A percentile compares a stretch with the other conserved stretches of the same genome.
phyloP scores from a whole-genome alignment of 2,113 vertebrate genomes.

The Sitta europaea region DNA sequence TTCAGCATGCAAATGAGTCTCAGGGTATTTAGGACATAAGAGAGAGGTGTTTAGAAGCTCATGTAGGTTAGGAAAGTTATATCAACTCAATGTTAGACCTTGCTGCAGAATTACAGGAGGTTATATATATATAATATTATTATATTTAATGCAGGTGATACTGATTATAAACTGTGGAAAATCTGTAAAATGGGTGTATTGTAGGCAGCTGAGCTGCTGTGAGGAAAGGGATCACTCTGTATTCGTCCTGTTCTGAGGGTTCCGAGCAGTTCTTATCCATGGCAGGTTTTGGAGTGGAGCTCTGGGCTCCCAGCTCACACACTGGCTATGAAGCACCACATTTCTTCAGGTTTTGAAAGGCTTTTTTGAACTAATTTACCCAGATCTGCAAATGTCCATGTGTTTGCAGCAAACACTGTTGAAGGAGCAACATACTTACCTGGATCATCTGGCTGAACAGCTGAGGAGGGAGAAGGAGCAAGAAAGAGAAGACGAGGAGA shows the following conservation, averaged over 20 bases:
- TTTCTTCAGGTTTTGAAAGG: not conserved
- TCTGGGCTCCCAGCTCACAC: not conserved
- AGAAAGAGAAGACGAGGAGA: constrained; percentile 72
- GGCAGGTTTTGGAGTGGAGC: not conserved
- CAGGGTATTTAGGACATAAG: not conserved
- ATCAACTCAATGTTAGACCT: not conserved
- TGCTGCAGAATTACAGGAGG: not conserved
- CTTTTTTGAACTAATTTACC: not conserved
- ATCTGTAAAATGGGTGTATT: not conserved
- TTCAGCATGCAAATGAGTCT: not conserved
- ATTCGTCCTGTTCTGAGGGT: not conserved
- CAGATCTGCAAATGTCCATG: not conserved
- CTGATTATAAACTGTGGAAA: not conserved
- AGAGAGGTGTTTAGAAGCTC: not conserved
- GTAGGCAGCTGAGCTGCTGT: not conserved
- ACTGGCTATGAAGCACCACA: rapidly evolving
- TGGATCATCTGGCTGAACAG: constrained; percentile 73
- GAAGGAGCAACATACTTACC: constrained; percentile 79
- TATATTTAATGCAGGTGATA: not conserved
- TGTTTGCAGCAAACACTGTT: constrained; percentile 71
- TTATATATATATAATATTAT: not conserved
- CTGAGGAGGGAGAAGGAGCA: constrained; percentile 70
- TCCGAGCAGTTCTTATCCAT: not conserved
- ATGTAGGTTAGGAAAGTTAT: not conserved
- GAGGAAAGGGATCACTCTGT: too few species aligned